A percentile compares a stretch with the other conserved stretches of the same genome.
phyloP scores from a whole-genome alignment of 2,113 vertebrate genomes.

The Chrysochloris asiatica region DNA sequence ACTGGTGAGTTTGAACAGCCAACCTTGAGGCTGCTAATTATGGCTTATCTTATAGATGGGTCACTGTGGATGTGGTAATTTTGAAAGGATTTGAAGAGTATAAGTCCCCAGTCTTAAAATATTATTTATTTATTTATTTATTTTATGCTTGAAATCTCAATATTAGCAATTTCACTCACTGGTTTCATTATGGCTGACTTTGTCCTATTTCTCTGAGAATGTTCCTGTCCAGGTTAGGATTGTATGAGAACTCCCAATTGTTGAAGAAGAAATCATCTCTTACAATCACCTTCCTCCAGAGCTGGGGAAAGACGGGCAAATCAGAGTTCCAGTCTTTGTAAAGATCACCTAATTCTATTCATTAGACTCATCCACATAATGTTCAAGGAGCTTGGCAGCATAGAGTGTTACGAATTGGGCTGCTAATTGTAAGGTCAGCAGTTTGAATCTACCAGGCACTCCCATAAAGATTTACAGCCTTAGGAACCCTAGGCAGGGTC shows the following conservation, averaged over 20 bases:
- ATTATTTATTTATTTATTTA: too few relatives aligned
- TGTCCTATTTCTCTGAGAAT: neutral
- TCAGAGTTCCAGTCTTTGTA: neutral
- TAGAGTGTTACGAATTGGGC: too few relatives aligned
- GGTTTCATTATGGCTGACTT: neutral
- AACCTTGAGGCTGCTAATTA: neutral
- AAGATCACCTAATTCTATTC: neutral
- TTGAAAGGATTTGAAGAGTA: slow-evolving; percentile 36
- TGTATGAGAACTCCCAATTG: slow-evolving; percentile 3
- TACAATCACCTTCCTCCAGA: neutral
- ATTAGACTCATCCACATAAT: too few relatives aligned
- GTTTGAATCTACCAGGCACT: too few relatives aligned
- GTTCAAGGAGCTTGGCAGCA: too few relatives aligned
- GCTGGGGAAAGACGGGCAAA: neutral
- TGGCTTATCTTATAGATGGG: neutral
- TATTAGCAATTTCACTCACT: slow-evolving; percentile 30
- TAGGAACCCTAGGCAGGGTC: too few relatives aligned
- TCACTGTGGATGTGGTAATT: neutral
- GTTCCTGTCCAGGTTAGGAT: neutral
- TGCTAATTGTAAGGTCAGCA: too few relatives aligned
- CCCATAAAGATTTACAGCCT: too few relatives aligned
- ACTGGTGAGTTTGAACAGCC: too few relatives aligned
- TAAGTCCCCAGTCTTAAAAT: neutral
- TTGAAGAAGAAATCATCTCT: neutral
- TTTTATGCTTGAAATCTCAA: slow-evolving; percentile 32